Percentiles rank a stretch among this genome's conserved stretches.
phyloP scores from a whole-genome alignment of 2,888 invertebrate genomes.

The Ornithoptera priamus region DNA sequence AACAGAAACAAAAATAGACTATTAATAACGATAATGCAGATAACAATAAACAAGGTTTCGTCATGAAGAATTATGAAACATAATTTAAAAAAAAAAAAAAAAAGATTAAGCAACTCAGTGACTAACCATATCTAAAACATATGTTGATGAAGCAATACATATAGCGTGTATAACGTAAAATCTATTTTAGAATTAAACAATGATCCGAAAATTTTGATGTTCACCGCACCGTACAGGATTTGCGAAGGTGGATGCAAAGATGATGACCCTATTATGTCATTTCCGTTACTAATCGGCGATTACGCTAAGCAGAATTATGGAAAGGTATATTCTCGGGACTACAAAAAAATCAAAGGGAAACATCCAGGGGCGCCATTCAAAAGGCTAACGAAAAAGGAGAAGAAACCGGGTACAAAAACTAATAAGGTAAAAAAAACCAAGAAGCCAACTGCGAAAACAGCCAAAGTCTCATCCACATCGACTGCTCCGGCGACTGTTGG shows the following conservation, averaged over 20 bases:
- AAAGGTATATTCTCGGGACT: constrained; percentile 45
- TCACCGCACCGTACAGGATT: constrained; percentile 65
- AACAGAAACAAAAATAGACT: too few relatives aligned
- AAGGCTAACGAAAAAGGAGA: constrained; percentile 30
- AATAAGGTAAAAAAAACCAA: neutral
- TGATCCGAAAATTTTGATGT: constrained; percentile 49
- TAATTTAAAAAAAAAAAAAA: too few relatives aligned
- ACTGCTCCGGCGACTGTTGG: neutral
- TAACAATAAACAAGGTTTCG: too few relatives aligned
- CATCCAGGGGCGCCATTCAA: constrained; percentile 46
- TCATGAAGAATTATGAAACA: too few relatives aligned
- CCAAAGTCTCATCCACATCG: neutral
- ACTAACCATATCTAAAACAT: too few relatives aligned
- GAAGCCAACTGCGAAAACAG: neutral
- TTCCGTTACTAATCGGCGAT: constrained; percentile 57
- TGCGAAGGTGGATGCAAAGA: constrained; percentile 46
- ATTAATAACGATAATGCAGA: too few relatives aligned
- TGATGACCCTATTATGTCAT: constrained; percentile 47
- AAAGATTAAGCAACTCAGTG: too few relatives aligned
- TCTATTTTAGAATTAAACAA: constrained; percentile 10
- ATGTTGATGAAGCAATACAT: too few relatives aligned
- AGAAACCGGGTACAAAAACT: too few relatives aligned
- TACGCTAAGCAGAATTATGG: constrained; percentile 42
- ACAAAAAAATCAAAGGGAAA: constrained; percentile 33
- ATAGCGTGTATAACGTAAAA: too few relatives aligned